phyloP scores from a whole-genome alignment of 2,797 vertebrate genomes.

The Argentina silus region DNA sequence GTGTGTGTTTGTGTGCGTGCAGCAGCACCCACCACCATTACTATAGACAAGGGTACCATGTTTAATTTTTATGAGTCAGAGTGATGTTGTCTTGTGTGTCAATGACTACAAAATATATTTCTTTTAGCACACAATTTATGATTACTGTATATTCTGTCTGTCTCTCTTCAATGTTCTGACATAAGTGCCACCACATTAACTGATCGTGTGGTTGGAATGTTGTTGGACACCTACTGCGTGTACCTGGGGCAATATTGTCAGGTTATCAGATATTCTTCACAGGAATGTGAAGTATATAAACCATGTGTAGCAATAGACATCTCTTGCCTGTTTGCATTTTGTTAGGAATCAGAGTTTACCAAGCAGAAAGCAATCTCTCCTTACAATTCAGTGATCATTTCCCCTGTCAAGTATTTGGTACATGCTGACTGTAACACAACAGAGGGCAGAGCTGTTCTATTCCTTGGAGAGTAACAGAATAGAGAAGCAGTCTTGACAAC shows the following conservation, averaged over 20 bases:
- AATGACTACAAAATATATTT: neutral
- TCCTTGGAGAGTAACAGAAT: slow-evolving; percentile 13
- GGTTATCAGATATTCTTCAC: too few relatives aligned
- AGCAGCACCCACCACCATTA: slow-evolving; percentile 2
- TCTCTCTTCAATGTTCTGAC: too few relatives aligned
- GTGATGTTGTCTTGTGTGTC: neutral
- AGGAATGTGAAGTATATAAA: too few relatives aligned
- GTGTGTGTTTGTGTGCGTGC: slow-evolving; percentile 10
- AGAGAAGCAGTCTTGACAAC: slow-evolving; percentile 31
- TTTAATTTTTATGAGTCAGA: neutral
- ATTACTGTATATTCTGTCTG: too few relatives aligned
- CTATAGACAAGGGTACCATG: neutral
- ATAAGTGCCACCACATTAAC: too few relatives aligned
- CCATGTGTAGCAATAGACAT: too few relatives aligned
- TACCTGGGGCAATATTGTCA: too few relatives aligned
- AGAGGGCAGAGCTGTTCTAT: slow-evolving; percentile 31
- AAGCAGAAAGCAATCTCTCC: slow-evolving; percentile 25
- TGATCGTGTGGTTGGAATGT: too few relatives aligned
- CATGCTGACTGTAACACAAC: slow-evolving; percentile 24
- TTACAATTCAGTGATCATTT: slow-evolving; percentile 32
- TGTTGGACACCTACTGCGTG: too few relatives aligned
- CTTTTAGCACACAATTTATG: too few relatives aligned
- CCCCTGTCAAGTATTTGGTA: slow-evolving; percentile 38
- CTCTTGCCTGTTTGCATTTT: neutral
- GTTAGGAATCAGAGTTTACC: neutral